phyloP scores from a whole-genome alignment of 2,113 vertebrate species.

The Eonycteris spelaea region DNA sequence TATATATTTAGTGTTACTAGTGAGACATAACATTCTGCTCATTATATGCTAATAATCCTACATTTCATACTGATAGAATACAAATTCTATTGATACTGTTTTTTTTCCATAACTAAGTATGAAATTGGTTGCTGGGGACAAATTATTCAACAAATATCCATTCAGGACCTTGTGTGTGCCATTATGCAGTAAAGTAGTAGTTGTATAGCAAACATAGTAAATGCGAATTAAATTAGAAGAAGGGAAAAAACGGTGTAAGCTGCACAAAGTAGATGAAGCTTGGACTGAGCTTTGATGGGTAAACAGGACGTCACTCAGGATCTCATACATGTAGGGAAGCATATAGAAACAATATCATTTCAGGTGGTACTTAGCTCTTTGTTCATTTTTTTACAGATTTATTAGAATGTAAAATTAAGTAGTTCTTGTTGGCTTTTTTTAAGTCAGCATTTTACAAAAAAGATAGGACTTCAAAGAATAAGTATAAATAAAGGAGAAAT shows the following conservation, averaged over 20 bases:
- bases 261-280: background rate
- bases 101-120: conserved; percentile 27
- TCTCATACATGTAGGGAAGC: background rate
- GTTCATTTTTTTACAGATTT: background rate
- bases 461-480: background rate
- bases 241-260: background rate
- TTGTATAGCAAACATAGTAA: background rate
- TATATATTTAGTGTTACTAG: background rate
- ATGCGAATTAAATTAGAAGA: background rate
- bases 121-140: background rate
- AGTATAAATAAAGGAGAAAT: conserved; percentile 11
- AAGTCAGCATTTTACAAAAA: background rate
- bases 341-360: background rate
- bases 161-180: conserved; percentile 7
- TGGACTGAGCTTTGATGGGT: background rate
- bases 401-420: conserved; percentile 16
- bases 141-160: conserved; percentile 12
- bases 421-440: background rate
- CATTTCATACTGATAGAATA: background rate
- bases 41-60: background rate
- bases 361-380: background rate
- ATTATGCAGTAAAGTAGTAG: background rate
- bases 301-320: background rate
- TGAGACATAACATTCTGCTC: background rate
- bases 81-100: background rate